Evolutionary conservation across 2,797 vertebrate species (phyloP).

Genomic region (Cheirogaleus major): DNA sequence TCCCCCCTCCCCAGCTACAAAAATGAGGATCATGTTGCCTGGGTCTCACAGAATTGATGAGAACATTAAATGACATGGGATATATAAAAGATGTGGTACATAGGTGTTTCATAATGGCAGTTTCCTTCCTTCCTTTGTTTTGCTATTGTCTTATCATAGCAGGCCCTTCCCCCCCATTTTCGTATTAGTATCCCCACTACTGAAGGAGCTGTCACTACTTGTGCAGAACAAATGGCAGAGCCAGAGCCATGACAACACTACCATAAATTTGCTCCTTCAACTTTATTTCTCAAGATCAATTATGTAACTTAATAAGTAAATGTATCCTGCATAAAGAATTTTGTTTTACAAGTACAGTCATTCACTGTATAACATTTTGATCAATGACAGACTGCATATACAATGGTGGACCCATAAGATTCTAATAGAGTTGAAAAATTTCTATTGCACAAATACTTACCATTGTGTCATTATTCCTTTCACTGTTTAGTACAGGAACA

Average conservation of each 20-base stretch:
- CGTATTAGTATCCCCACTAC: background rate
- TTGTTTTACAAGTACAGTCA: background rate
- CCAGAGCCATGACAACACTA: background rate
- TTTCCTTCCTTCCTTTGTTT: background rate
- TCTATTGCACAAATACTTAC: background rate
- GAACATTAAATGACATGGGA: background rate
- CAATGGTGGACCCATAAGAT: background rate
- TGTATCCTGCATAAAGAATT: background rate
- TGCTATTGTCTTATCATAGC: background rate
- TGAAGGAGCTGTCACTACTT: background rate
- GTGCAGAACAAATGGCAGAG: background rate
- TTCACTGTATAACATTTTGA: background rate
- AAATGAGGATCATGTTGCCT: background rate
- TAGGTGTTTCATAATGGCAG: background rate
- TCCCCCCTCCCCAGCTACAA: background rate
- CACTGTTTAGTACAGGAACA: background rate
- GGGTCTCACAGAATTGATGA: background rate
- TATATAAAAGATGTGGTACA: background rate
- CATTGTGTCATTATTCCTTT: background rate
- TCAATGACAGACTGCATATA: background rate
- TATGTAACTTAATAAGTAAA: background rate
- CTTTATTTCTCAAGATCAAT: background rate
- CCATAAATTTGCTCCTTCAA: background rate
- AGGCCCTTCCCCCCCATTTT: background rate
- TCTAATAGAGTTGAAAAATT: background rate